Evolutionary conservation across 2,888 invertebrate species (phyloP).

Genomic region (Phaedon cochleariae): DNA sequence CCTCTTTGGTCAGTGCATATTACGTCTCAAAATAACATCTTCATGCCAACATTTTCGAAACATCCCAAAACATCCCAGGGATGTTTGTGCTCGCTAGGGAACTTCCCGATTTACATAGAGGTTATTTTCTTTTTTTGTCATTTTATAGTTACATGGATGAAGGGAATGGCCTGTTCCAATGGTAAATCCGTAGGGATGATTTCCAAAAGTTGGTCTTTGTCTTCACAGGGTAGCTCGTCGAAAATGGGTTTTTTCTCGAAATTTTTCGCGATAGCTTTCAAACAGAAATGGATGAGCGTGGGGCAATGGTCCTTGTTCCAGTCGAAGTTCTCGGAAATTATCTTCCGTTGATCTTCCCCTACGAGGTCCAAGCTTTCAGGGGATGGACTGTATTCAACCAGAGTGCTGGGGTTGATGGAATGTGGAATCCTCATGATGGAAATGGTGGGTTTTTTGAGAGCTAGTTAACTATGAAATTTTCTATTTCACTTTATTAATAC

Average conservation of each 20-base stretch:
- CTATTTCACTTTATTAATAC: too few species aligned
- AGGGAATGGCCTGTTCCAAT: slow-evolving; percentile 66
- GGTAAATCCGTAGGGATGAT: slow-evolving; percentile 69
- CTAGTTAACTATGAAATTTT: too few species aligned
- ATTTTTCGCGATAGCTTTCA: slow-evolving; percentile 63
- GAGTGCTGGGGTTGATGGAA: slow-evolving; percentile 58
- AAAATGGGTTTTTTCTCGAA: slow-evolving; percentile 67
- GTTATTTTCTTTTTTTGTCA: too few species aligned
- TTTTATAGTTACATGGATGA: slow-evolving; percentile 59
- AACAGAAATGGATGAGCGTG: slow-evolving; percentile 63
- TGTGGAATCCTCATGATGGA: slow-evolving; percentile 44
- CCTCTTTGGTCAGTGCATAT: too few species aligned
- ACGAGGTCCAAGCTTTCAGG: slow-evolving; percentile 51
- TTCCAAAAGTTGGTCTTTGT: slow-evolving; percentile 69
- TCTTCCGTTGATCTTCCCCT: slow-evolving; percentile 60
- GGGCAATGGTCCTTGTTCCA: slow-evolving; percentile 66
- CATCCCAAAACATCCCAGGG: too few species aligned
- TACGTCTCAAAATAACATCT: too few species aligned
- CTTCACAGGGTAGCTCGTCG: slow-evolving; percentile 66
- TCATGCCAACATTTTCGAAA: too few species aligned
- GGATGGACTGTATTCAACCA: slow-evolving; percentile 62
- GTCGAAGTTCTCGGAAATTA: slow-evolving; percentile 65
- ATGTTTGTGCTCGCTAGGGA: too few species aligned
- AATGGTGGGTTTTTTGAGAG: neutral
- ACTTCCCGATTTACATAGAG: too few species aligned